Evolutionary conservation across 2,797 vertebrate species (phyloP).

Genomic region (Notolabrus celidotus): DNA sequence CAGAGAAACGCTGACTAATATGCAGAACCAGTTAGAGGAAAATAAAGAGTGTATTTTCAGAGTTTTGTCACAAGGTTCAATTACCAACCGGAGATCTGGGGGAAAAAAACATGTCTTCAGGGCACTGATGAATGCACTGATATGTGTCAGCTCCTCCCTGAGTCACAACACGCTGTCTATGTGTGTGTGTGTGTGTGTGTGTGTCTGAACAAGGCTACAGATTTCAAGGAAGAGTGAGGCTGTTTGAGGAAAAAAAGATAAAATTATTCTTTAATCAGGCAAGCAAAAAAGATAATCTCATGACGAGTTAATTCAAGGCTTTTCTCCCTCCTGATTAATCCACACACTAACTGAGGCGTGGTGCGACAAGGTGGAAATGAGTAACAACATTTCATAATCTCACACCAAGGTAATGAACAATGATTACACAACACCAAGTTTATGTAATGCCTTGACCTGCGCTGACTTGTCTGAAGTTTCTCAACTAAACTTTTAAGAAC

Average conservation of each 20-base stretch:
- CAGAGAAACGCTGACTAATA: conserved; percentile 45
- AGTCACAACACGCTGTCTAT: conserved; percentile 47
- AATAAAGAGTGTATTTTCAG: conserved; percentile 62
- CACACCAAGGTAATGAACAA: conserved; percentile 19
- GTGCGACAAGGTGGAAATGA: conserved; percentile 30
- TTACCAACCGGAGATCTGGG: conserved; percentile 39
- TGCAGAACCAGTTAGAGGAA: conserved; percentile 19
- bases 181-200: not conserved
- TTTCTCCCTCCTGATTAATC: conserved; percentile 19
- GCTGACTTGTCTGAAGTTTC: conserved; percentile 47
- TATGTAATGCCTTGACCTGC: conserved; percentile 28
- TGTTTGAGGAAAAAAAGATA: not conserved
- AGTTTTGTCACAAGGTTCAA: conserved; percentile 63
- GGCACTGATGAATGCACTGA: conserved; percentile 60
- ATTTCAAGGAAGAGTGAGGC: conserved; percentile 12
- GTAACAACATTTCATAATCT: conserved; percentile 32
- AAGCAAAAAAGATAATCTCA: not conserved
- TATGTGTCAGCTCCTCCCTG: conserved; percentile 54
- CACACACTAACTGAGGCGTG: conserved; percentile 29
- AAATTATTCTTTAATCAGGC: not conserved
- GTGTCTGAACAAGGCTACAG: not conserved
- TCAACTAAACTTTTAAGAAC: conserved; percentile 2
- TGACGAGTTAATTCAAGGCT: conserved; percentile 11
- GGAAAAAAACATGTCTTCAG: conserved; percentile 66
- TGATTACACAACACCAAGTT: conserved; percentile 17